Evolutionary conservation across 2,797 vertebrate species (phyloP), one percentile per base, ranked within the genome.

Genomic region (Astyanax mexicanus): DNA sequence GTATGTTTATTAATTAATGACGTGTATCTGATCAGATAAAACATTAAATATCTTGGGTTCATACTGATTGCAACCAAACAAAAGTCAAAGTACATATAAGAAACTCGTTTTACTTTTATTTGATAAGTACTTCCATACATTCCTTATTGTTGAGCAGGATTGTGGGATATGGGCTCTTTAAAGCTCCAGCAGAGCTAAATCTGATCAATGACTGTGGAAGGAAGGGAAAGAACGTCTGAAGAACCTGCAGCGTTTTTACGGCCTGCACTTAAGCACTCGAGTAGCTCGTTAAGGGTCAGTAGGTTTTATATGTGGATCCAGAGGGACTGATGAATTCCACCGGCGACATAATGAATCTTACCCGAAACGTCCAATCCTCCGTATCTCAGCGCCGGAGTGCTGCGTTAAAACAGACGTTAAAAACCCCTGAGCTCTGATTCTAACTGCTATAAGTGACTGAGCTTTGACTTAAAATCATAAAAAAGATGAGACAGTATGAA

Each of bases 241-340:
- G 40, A 25, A 45, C 62, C 45, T 47, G 42, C 38, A 54, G 52
- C 23, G 77, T 27, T 57, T 67, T 61, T 68, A 68, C 66, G 61
- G 27, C 6, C 0, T 32, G 35, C 45, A 35, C 57, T 73, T 61
- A 68, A 45, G 47, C 11, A 54, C 45, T 62, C 10, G 27, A 74
- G 71, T 25, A 19, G 58, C 49, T 73, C 61, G 42, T 21, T 72
- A 49, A 51, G 25, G 52, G 47, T 74, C 64, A 54, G 25, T 42
- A 54, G 42, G 6, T 74, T 69, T 37, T 58, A 47, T 35, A 27
- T 5, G 52, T 23, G 32, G 51, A 52, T 72, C 76, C 66, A 27
- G 64, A 54, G 55, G 37, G 47, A 47, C 57, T 55, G 55, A 61
- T 13, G 44, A 64, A 74, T 61, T 17, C 45, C 13, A 13, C 47